Percentiles rank a stretch among this genome's conserved stretches.
Conservation (phyloP, 2,888 invertebrate genomes). For the Noctua janthe region DNA sequence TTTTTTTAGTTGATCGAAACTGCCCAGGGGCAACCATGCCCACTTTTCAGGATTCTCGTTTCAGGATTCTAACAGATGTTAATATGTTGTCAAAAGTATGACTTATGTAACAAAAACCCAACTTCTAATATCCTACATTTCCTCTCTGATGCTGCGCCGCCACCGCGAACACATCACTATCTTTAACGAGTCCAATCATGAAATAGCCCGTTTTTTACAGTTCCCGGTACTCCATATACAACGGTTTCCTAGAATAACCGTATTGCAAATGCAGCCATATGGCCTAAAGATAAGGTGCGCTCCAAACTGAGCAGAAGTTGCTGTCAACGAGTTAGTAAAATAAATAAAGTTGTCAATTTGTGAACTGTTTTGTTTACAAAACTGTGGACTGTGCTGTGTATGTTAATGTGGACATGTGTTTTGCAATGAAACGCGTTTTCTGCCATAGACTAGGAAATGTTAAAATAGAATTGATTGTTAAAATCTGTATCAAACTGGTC, state of each 20-base stretch:
- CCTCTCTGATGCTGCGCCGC: slow-evolving; percentile 13
- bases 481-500: slow-evolving; percentile 7
- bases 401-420: slow-evolving; percentile 31
- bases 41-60: neutral
- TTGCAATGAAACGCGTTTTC: slow-evolving; percentile 18
- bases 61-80: neutral
- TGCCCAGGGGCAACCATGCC: neutral
- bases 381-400: slow-evolving; percentile 28
- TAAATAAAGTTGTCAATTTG: slow-evolving; percentile 57
- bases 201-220: slow-evolving; percentile 72
- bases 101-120: neutral
- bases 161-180: slow-evolving; percentile 49
- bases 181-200: slow-evolving; percentile 61
- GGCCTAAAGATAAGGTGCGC: slow-evolving; percentile 69
- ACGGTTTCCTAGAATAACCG: slow-evolving; percentile 76
- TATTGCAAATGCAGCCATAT: slow-evolving; percentile 74
- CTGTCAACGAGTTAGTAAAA: slow-evolving; percentile 59
- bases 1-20: neutral
- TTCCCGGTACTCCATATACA: slow-evolving; percentile 73
- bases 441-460: slow-evolving; percentile 9
- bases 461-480: slow-evolving; percentile 6
- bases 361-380: slow-evolving; percentile 59
- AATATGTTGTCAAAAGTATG: neutral
- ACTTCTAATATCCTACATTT: slow-evolving; percentile 30
- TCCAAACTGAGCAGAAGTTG: slow-evolving; percentile 53